Evolutionary conservation across 2,797 vertebrate genomes (phyloP), one percentile per base, ranked within the genome.

Genomic region (Chelon labrosus): DNA sequence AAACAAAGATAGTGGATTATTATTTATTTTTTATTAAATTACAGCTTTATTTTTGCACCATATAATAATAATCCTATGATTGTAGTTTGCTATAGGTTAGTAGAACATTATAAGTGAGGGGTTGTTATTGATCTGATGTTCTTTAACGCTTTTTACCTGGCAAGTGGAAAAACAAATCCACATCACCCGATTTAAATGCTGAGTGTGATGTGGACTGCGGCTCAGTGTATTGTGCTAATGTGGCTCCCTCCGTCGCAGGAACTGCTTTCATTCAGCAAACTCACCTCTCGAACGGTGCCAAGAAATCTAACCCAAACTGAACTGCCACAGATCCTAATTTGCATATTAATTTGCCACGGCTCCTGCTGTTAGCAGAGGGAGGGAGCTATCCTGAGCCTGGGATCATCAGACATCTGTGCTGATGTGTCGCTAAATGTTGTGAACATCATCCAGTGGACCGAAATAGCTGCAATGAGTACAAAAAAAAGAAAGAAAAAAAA

Each of bases 111-210:
- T 31, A 31, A 31, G 31, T 31, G 4, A 31, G 31, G 31, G 31
- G 31, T 31, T 35, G 31, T 35, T 4, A 35, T 35, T 35, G 1
- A 35, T 35, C 31, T 35, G 31, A 35, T 35, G 31, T 35, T 35
- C 31, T 35, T 7, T 35, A 35, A 35, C 7, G 31, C 31, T 7
- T 35, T 35, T 35, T 35, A 35, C 31, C 5, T 35, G 7, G 1
- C 31, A 35, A 35, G 31, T 6, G 31, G 31, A 35, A 35, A 35
- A 35, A 35, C 31, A 35, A 35, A 35, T 35, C 31, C 31, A 35
- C 31, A 72, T 66, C 25, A 20, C 42, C 55, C 70, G 22, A 77
- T 75, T 75, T 60, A 41, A 16, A 50, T 8, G 37, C 41, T 35
- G 59, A 69, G 37, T 52, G 22, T 50, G 57, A 62, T 65, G n/a